phyloP scores from a whole-genome alignment of 1,140 invertebrate species.

The Stenopsyche tienmushanensis region DNA sequence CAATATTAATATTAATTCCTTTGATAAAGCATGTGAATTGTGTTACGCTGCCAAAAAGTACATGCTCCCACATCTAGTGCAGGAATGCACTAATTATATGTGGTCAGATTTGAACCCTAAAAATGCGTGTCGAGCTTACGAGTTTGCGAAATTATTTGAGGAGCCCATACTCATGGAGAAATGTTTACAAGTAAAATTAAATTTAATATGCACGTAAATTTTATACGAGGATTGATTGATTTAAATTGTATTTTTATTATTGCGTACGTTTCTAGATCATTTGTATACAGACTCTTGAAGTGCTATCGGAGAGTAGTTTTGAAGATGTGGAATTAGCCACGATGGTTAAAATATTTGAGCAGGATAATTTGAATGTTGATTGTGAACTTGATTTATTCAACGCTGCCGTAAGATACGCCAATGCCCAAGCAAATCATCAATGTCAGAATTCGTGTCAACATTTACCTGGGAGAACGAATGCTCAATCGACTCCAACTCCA shows the following conservation, averaged over 20 bases:
- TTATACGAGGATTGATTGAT: neutral
- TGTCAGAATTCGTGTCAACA: neutral
- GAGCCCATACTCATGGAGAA: constrained; percentile 77
- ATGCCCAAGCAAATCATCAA: constrained; percentile 39
- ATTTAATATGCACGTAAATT: neutral
- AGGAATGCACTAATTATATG: constrained; percentile 76
- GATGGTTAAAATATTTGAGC: constrained; percentile 70
- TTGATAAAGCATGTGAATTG: constrained; percentile 80
- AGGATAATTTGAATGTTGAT: constrained; percentile 68
- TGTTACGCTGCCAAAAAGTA: constrained; percentile 88
- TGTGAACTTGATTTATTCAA: constrained; percentile 76
- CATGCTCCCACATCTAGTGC: constrained; percentile 77
- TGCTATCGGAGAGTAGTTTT: constrained; percentile 72
- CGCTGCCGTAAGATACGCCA: constrained; percentile 68
- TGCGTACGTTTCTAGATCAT: constrained; percentile 61
- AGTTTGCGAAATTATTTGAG: constrained; percentile 82
- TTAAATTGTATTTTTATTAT: neutral
- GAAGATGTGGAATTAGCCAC: constrained; percentile 73
- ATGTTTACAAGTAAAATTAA: constrained; percentile 66
- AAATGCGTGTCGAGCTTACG: constrained; percentile 80
- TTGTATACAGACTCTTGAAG: constrained; percentile 71
- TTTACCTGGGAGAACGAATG: neutral
- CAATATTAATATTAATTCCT: constrained; percentile 72
- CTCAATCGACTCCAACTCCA: neutral
- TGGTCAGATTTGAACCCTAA: constrained; percentile 76